phyloP scores from a whole-genome alignment of 1,140 invertebrate species.

The Wasmannia auropunctata region DNA sequence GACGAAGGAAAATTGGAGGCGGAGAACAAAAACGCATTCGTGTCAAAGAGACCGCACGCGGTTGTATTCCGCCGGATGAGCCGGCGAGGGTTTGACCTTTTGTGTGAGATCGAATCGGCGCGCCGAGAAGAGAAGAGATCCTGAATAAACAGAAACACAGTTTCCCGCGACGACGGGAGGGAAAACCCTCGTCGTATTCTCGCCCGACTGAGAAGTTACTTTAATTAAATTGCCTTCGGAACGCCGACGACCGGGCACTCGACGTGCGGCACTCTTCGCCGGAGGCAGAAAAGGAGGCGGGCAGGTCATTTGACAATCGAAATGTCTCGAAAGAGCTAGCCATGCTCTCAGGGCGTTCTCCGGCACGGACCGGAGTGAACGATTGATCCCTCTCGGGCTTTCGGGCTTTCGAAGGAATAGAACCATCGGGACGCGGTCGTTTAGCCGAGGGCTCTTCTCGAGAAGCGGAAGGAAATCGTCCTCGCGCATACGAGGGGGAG shows the following conservation, averaged over 20 bases:
- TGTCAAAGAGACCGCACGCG: slow-evolving; percentile 4
- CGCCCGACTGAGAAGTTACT: slow-evolving; percentile 6
- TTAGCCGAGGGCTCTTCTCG: slow-evolving; percentile 41
- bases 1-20: slow-evolving; percentile 29
- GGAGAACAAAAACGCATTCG: slow-evolving; percentile 30
- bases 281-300: background rate
- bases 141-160: slow-evolving; percentile 38
- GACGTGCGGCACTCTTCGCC: background rate
- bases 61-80: background rate
- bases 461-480: slow-evolving; percentile 53
- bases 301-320: slow-evolving; percentile 46
- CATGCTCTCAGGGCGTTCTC: slow-evolving; percentile 18
- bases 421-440: slow-evolving; percentile 44
- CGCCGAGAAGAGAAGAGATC: background rate
- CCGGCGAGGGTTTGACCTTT: background rate
- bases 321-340: slow-evolving; percentile 23
- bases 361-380: slow-evolving; percentile 4
- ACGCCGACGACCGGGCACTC: background rate
- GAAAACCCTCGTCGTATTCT: background rate
- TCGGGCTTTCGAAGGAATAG: slow-evolving; percentile 48
- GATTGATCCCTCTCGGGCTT: slow-evolving; percentile 48
- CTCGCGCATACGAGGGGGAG: background rate
- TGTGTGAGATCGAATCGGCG: slow-evolving; percentile 23
- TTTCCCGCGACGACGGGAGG: background rate
- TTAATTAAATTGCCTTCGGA: slow-evolving; percentile 46